phyloP scores from a whole-genome alignment of 2,888 invertebrate species.

The Ischnura elegans region DNA sequence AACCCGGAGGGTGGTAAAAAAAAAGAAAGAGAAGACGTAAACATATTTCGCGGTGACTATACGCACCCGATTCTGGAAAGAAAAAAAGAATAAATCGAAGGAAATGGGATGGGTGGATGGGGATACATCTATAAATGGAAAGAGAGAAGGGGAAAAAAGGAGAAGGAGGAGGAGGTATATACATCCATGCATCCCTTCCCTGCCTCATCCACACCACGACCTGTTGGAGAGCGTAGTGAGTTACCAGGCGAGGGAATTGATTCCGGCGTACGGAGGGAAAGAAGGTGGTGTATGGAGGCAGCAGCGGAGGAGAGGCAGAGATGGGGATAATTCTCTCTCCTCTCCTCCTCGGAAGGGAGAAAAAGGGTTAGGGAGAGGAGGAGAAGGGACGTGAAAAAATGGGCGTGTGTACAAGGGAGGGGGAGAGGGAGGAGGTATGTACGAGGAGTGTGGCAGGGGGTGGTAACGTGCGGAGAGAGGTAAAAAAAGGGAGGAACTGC shows the following conservation, averaged over 20 bases:
- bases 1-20: too few species aligned
- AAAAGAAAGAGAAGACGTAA: too few species aligned
- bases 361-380: background rate
- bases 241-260: constrained; percentile 67
- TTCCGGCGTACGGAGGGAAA: constrained; percentile 6
- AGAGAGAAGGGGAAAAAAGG: background rate
- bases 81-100: background rate
- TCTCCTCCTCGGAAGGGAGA: background rate
- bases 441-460: background rate
- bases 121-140: background rate
- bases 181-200: background rate
- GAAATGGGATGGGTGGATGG: background rate
- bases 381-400: background rate
- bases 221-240: constrained; percentile 63
- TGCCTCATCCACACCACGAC: constrained; percentile 45
- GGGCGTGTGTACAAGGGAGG: background rate
- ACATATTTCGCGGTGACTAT: constrained; percentile 43
- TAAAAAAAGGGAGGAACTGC: too few species aligned
- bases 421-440: background rate
- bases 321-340: background rate
- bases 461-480: too few species aligned
- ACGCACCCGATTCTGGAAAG: constrained; percentile 53
- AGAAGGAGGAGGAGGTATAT: background rate
- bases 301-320: background rate
- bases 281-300: background rate